A percentile compares a stretch with the other conserved stretches of the same genome.
These are phyloP conservation scores for Bergia puertoricense DNA, from an alignment of 92 coral and sea anemone species.

Conservation along the genomic window DNA sequence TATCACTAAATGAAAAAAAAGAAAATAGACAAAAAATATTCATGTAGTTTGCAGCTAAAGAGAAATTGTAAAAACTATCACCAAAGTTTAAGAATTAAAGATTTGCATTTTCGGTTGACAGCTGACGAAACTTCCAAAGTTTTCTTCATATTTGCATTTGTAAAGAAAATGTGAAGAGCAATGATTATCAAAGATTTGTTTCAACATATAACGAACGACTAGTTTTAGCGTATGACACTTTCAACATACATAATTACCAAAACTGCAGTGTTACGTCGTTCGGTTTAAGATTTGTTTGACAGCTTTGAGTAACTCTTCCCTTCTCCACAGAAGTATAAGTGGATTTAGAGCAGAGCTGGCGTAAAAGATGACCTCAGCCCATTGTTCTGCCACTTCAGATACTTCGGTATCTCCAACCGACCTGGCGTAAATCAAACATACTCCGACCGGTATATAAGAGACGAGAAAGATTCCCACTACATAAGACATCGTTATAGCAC, in stretches of 20 bases:
- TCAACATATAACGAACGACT: no score
- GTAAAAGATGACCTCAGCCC: constrained; percentile 16
- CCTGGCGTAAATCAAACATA: not conserved
- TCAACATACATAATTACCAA: not conserved
- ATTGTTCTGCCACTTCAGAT: not conserved
- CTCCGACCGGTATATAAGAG: constrained; percentile 12
- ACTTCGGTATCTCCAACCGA: not conserved
- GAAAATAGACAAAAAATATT: no score
- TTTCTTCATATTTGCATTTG: no score
- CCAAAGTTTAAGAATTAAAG: no score
- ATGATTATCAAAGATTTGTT: no score
- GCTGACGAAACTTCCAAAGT: no score
- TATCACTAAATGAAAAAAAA: no score
- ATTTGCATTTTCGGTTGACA: no score
- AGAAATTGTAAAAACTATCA: no score
- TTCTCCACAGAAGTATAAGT: constrained; percentile 8
- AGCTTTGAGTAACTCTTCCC: not conserved
- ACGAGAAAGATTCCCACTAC: not conserved
- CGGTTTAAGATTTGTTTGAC: not conserved
- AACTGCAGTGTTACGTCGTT: not conserved
- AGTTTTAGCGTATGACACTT: not conserved
- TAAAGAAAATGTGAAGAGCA: no score
- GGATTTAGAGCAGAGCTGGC: constrained; percentile 27
- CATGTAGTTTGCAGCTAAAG: no score
- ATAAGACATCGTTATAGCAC: constrained; percentile 1